Base-by-base conservation (phyloP, 2,113 vertebrate species). In the Chrysemys picta region DNA sequence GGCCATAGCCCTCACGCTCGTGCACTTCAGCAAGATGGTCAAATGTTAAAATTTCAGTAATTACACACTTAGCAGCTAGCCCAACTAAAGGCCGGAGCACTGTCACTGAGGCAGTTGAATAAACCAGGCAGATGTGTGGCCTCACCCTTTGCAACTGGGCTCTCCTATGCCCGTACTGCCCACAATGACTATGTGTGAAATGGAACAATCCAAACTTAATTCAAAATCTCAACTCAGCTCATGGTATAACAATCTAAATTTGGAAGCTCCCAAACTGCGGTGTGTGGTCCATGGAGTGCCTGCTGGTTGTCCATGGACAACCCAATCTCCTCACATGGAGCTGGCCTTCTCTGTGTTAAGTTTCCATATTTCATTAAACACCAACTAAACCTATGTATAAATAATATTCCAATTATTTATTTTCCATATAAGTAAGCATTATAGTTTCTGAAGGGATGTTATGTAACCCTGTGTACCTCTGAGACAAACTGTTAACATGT, bases 21-120 rank as follows among this genome's bases (percentile, higher is more conserved):
- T 45, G 5, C 22, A 45, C 10, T 45, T 76, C 10, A 76, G 25
- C 42, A 22, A 45, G 38, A 76, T 76, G 22, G 76, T 11, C 38
- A 62, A 94, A 85, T 87, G 82, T 45, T 69, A 45, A 2, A 22
- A 82, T 85, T 19, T 89, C 95, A 92, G 85, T 79, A 91, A 53
- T 81, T 90, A 89, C 25, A 45, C 88, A 65, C 0, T 0, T 49
- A 57, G 87, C n/a, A 93, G 47, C 42, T 82, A 12, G 79, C 94
- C 49, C 25, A 53, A 87, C 94, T 80, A 88, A 82, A 35, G n/a
- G 16, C 69, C 56, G 4, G 19, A 10, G 21, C 0, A 0, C 7
- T 84, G 47, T 21, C 72, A 21, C 12, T 29, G 29, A 80, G 62
- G 35, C 80, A 50, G 21, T 35, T 54, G 47, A 89, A 65, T 31